Base-by-base conservation (phyloP, 2,113 vertebrate species). In the Sceloporus undulatus region DNA sequence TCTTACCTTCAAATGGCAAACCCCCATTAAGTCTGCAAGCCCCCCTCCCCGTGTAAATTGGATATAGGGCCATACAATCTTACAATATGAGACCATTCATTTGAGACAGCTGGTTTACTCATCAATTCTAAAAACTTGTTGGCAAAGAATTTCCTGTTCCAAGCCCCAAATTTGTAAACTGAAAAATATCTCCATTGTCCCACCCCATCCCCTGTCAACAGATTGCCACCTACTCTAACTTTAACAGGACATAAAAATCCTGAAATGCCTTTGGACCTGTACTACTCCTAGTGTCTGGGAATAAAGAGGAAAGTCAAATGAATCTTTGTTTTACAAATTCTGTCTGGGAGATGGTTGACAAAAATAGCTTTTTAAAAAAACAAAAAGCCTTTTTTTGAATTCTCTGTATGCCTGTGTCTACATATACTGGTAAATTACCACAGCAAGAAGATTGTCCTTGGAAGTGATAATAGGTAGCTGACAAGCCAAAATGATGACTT, bases 391-490 rank as follows among this genome's bases (percentile, higher is more conserved):
- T 83, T 66, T 66, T 83, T 83, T 83, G 66, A 54, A 83, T 71
- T 84, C 29, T 73, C 68, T 56, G 29, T 18, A 73, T 73, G 82
- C 27, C 68, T 40, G 52, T 34, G 11, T 34, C 18, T 73, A 19
- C 68, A 54, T 71, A 54, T 27, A 73, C 68, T 29, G 34, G 48
- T 48, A 73, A 82, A 73, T 84, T 73, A 54, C n/a, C 68, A 73
- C 48, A 84, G 82, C 48, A 38, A 56, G 42, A 84, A 18, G n/a
- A 84, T 10, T 73, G 48, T 71, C 42, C 70, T 71, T 66, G n/a
- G 21, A 13, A 73, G 68, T 54, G 52, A 84, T 84, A 73, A 84
- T 56, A 59, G 52, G 52, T n/a, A 84, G 48, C 71, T 84, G 68
- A 71, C 65, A 83, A 54, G 2, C 29, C 19, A 38, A 23, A 21